Percentiles rank a stretch among this genome's conserved stretches.
These are phyloP conservation scores for Drosophila oshimai DNA, from an alignment of 1,140 invertebrate species.

Conservation along the genomic window DNA sequence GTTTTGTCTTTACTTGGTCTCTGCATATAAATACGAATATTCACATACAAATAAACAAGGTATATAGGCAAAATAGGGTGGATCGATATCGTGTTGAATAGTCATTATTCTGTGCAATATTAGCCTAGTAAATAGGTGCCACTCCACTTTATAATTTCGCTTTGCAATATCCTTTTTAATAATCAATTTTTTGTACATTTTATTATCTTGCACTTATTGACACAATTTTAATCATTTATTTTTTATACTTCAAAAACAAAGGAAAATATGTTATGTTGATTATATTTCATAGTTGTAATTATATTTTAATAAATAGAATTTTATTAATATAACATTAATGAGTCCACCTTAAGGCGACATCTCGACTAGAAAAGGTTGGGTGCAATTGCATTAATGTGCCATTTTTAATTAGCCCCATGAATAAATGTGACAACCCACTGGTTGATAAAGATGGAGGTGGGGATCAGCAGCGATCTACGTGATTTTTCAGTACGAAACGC, in stretches of 20 bases:
- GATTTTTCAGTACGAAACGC: background rate
- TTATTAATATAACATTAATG: no score
- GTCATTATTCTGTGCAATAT: background rate
- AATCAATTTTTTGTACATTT: no score
- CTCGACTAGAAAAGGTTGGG: conserved; percentile 35
- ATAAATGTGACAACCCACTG: conserved; percentile 32
- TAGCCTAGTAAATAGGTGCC: background rate
- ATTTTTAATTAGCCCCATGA: conserved; percentile 61
- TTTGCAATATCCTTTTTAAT: no score
- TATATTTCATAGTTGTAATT: background rate
- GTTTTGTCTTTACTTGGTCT: conserved; percentile 61
- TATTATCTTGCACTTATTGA: no score
- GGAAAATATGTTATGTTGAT: background rate
- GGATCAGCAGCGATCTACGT: background rate
- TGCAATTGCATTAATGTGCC: conserved; percentile 56
- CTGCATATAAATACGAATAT: conserved; percentile 65
- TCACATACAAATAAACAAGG: conserved; percentile 36
- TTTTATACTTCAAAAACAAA: background rate
- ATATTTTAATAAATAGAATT: background rate
- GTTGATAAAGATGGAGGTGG: background rate
- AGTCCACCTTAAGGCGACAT: conserved; percentile 37
- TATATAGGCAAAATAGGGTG: conserved; percentile 5
- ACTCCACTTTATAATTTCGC: no score
- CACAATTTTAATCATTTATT: background rate
- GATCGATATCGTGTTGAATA: conserved; percentile 1